These are phyloP conservation scores for Agapostemon virescens DNA, from an alignment of 2,888 invertebrate species.

Conservation along the genomic window DNA sequence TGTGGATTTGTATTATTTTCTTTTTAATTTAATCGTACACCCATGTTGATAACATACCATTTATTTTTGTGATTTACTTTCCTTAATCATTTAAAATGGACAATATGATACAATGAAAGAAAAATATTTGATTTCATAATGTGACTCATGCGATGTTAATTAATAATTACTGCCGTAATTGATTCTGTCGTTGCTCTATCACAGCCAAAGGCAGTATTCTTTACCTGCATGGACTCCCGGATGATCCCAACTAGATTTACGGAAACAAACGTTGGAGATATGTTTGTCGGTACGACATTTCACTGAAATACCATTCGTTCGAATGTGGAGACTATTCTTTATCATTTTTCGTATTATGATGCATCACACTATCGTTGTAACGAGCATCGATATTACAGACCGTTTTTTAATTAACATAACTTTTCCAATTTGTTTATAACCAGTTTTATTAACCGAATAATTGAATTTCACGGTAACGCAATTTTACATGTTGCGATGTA, in stretches of 20 bases:
- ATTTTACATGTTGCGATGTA: background rate
- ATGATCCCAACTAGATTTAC: slow-evolving; percentile 98
- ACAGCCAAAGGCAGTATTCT: slow-evolving; percentile 97
- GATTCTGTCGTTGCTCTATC: slow-evolving; percentile 65
- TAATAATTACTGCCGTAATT: slow-evolving; percentile 40
- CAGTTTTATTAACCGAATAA: background rate
- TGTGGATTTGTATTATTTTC: background rate
- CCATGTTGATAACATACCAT: background rate
- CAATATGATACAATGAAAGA: background rate
- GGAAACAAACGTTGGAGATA: slow-evolving; percentile 97
- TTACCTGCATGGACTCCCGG: slow-evolving; percentile 98
- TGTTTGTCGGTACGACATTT: slow-evolving; percentile 91
- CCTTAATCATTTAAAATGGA: background rate
- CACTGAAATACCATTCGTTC: slow-evolving; percentile 58
- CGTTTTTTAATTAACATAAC: background rate
- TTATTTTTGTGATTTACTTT: background rate
- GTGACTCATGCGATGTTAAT: slow-evolving; percentile 12
- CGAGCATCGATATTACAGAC: background rate
- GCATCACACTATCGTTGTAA: slow-evolving; percentile 6
- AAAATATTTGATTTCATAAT: slow-evolving; percentile 7
- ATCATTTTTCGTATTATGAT: background rate
- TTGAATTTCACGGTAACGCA: background rate
- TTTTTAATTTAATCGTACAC: background rate
- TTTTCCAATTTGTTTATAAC: background rate
- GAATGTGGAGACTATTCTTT: slow-evolving; percentile 28